Evolutionary conservation across 2,113 vertebrate genomes (phyloP), one percentile per base, ranked within the genome.

Genomic region (Eidolon helvum): DNA sequence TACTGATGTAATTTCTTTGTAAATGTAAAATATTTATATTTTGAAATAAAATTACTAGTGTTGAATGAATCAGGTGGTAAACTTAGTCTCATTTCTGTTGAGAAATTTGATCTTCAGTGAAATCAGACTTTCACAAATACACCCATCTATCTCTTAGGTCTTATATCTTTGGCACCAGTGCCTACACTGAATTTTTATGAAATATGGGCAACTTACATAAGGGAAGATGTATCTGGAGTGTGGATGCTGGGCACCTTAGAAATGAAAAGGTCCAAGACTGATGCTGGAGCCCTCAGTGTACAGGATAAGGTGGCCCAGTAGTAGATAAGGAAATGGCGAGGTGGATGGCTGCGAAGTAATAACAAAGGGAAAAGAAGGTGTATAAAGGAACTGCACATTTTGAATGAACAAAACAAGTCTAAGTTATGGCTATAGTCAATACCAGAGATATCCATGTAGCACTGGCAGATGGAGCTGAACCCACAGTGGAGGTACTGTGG

Each of bases 21-120:
- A 98, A 98, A 95, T 98, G 98, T 98, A 98, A 97, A 98, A 92
- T 55, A 91, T 97, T 98, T 98, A 98, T 98, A 98, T 98, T 99
- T 99, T 98, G 98, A 98, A 99, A 99, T 98, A 99, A 98, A 98
- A 98, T 95, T 45, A 80, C n/a, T 77, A 87, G 50, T 97, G 86
- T 90, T 98, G 97, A 96, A 96, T 72, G 63, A 94, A 95, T 90
- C 40, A 30, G 11, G 2, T 93, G 75, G 53, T 92, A 77, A 93
- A 85, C 59, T 63, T 66, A 66, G 57, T 79, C 59, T 97, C 15
- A 40, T 90, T 38, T 97, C 61, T 92, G 38, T 90, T 92, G 50
- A 90, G 57, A 92, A 88, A 90, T 94, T 63, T 75, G 40, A 30
- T 92, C 16, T 90, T 92, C 22, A 74, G 55, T 79, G 77, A 93